Evolutionary conservation across 2,888 invertebrate genomes (phyloP), one percentile per base, ranked within the genome.

Genomic region (Sisyra terminalis): DNA sequence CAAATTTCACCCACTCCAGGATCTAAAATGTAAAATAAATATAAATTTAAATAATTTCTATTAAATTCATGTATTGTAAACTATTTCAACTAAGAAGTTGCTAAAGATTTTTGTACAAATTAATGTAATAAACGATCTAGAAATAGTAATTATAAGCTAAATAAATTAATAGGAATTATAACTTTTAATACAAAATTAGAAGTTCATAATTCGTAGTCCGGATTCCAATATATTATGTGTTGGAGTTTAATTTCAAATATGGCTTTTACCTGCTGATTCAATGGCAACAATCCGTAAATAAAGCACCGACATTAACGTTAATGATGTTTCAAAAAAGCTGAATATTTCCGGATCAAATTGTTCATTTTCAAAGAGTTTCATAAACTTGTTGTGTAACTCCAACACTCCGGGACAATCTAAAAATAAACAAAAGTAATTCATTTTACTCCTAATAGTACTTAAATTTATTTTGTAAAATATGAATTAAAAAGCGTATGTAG

Each of bases 271-370:
- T 52, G 83, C 83, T 2, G 85, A 85, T 51, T 83, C 78, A 9
- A 73, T 71, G 44, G 81, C 75, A 40, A 88, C 85, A 50, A 88
- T 79, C 48, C 78, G 67, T 30, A 83, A 60, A 63, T 79, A 81
- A 16, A 84, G 60, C 44, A 82, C 75, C 0, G 78, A 73, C 75
- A 87, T 78, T 24, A 76, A 66, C 1, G 85, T 85, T 47, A 81
- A 68, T 9, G 75, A 69, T 0, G 81, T 82, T 63, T 88, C 88
- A 45, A 84, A 81, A 57, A 86, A 77, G 56, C 83, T 82, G 41
- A 83, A 71, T 35, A 85, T 75, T 29, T 66, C 66, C 2, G 70
- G 68, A 36, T 65, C 63, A 31, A 75, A 59, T 42, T 65, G 58
- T 15, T 66, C 64, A 47, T 65, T 56, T 45, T 67, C 57, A 40